Evolutionary conservation across 2,888 invertebrate genomes (phyloP), one percentile per base, ranked within the genome.

Genomic region (Conus canariensis): DNA sequence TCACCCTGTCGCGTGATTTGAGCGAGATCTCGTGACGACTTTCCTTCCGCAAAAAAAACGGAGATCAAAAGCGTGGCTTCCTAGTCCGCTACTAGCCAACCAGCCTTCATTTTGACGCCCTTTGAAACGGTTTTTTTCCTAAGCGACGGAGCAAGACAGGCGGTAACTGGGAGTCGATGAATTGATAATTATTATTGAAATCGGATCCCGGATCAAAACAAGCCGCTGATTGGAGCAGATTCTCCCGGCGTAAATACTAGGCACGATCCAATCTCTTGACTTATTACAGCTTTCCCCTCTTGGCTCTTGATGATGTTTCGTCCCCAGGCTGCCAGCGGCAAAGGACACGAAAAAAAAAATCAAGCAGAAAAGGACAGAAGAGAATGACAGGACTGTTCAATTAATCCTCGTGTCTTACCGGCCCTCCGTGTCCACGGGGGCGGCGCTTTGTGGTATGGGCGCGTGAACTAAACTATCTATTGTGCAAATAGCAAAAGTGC

Each of bases 111-210:
- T 67, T 67, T 86, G 86, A 86, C 86, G 86, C 86, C 86, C 60
- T 86, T 86, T 86, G 60, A 60, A 85, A 85, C 60, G 30, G 64
- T 86, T 64, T 67, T 67, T 64, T 16, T 16, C 86, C 45, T 45
- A 30, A 67, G 19, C 86, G 64, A 67, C 45, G 30, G 30, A 64
- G 25, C 22, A 30, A 19, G 60, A 67, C 86, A 86, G 64, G n/a
- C n/a, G 60, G 86, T 16, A 64, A 45, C 59, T 64, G 19, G 14
- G 86, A 86, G 86, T 16, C 64, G 86, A 64, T 86, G 86, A 86
- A 64, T 64, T 86, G 86, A 86, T 86, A 64, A 86, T 86, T 86
- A 86, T 64, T 86, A 86, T 86, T 86, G 86, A 86, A 86, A 86
- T 64, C 86, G 64, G 86, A 86, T 64, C 64, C 45, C 7, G 30